Evolutionary conservation across 2,888 invertebrate species (phyloP).

Genomic region (Ectemnius cavifrons): DNA sequence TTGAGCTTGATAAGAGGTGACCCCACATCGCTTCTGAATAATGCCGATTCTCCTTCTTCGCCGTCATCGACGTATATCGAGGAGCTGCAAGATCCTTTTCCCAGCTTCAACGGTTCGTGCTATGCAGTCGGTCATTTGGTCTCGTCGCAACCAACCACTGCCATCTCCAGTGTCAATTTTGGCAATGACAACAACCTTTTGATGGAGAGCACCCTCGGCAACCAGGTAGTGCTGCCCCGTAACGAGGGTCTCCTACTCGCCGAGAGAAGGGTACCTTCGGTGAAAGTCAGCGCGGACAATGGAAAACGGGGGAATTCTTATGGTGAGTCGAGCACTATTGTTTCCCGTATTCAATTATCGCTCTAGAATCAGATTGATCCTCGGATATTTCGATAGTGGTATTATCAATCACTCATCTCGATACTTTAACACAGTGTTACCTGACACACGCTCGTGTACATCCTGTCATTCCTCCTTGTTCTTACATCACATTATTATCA

Average conservation of each 20-base stretch:
- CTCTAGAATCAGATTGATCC: no score
- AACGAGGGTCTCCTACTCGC: conserved; percentile 67
- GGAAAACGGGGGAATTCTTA: conserved; percentile 55
- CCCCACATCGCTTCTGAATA: conserved; percentile 65
- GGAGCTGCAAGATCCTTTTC: conserved; percentile 59
- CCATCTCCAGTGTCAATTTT: conserved; percentile 30
- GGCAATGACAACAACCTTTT: conserved; percentile 15
- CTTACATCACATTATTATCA: no score
- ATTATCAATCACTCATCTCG: no score
- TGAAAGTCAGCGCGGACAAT: conserved; percentile 22
- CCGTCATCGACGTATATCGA: conserved; percentile 59
- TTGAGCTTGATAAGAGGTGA: conserved; percentile 74
- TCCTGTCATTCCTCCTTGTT: no score
- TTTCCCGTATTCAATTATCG: neutral
- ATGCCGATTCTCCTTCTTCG: conserved; percentile 42
- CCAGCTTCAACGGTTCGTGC: conserved; percentile 48
- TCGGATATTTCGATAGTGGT: no score
- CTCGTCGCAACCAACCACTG: conserved; percentile 54
- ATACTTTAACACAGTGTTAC: no score
- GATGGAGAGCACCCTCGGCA: conserved; percentile 60
- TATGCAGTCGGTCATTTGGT: conserved; percentile 74
- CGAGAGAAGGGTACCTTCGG: conserved; percentile 39
- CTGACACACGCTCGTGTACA: no score
- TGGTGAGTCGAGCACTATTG: conserved; percentile 52
- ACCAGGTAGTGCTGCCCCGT: conserved; percentile 78